Conservation (phyloP, 1,140 invertebrate genomes). For the Streblospio benedicti region DNA sequence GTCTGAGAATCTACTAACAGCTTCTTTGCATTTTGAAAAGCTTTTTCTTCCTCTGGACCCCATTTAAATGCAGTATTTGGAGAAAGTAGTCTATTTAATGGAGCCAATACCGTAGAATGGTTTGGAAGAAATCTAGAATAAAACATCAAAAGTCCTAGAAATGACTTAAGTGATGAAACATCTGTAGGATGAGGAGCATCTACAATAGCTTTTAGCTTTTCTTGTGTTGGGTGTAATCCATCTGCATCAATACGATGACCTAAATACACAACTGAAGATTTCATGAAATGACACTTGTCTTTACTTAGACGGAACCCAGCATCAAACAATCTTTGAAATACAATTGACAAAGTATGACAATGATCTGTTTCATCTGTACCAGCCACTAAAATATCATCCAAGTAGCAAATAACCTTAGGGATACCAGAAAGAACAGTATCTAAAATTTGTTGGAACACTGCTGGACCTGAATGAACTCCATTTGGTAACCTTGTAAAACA, state of each 20-base stretch:
- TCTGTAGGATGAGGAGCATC: neutral
- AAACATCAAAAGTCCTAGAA: conserved; percentile 6
- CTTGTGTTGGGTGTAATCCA: neutral
- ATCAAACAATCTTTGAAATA: neutral
- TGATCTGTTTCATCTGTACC: conserved; percentile 16
- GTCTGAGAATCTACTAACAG: conserved; percentile 9
- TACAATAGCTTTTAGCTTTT: conserved; percentile 1
- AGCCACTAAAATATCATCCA: conserved; percentile 18
- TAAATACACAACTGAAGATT: neutral
- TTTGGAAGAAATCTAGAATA: neutral
- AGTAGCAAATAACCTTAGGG: conserved; percentile 27
- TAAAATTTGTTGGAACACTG: conserved; percentile 51
- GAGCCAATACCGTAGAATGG: neutral
- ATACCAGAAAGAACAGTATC: conserved; percentile 35
- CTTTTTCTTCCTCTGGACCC: neutral
- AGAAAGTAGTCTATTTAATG: neutral
- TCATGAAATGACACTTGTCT: conserved; percentile 2
- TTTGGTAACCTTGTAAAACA: conserved; percentile 46
- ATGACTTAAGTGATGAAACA: neutral
- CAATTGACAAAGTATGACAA: neutral
- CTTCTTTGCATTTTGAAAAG: conserved; percentile 5
- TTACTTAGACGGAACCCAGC: conserved; percentile 9
- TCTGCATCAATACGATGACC: neutral
- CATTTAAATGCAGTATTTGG: neutral
- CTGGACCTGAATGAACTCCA: conserved; percentile 48